A percentile compares a stretch with the other conserved stretches of the same genome.
These are phyloP conservation scores for Halcyon smyrnensis DNA, from an alignment of 2,797 vertebrate species.

Conservation along the genomic window DNA sequence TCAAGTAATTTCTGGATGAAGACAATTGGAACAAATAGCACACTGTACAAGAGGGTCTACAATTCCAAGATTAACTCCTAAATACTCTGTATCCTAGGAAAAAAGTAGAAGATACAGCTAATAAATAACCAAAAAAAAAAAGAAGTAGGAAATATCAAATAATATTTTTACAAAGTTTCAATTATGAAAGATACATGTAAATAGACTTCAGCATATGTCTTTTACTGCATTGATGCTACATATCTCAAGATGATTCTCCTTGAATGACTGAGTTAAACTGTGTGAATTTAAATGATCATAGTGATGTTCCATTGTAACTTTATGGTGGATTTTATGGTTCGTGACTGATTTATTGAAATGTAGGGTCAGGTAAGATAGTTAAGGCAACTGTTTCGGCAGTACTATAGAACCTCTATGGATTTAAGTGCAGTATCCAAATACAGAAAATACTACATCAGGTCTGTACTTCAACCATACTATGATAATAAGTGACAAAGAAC, in stretches of 20 bases:
- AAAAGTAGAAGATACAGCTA: neutral
- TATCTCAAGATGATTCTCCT: neutral
- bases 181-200: neutral
- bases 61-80: neutral
- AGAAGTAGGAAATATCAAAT: neutral
- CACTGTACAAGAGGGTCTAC: neutral
- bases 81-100: neutral
- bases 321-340: neutral
- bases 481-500: neutral
- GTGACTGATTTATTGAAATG: neutral
- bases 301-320: neutral
- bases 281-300: neutral
- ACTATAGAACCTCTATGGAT: neutral
- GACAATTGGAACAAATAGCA: neutral
- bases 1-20: neutral
- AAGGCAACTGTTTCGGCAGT: neutral
- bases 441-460: neutral
- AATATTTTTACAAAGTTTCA: neutral
- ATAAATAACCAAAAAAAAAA: neutral
- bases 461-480: neutral
- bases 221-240: neutral
- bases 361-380: neutral
- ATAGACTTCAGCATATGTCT: neutral
- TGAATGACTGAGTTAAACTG: neutral
- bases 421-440: neutral